Conservation (phyloP, 2,113 vertebrate species). For the Loxodonta africana region DNA sequence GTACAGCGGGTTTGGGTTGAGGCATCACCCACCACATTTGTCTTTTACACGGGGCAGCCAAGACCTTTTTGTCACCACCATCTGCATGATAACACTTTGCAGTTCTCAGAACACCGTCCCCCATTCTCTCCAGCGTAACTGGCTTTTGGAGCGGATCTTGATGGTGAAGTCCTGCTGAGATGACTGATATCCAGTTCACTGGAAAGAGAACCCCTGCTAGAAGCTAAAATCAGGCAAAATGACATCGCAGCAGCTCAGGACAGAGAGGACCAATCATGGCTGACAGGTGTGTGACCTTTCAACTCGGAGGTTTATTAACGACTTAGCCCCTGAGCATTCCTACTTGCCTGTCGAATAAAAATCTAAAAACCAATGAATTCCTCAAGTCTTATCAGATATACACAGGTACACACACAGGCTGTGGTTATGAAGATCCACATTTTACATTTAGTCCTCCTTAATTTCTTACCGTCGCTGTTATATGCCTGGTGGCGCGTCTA, state of each 20-base stretch:
- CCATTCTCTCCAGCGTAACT: background rate
- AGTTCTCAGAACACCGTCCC: background rate
- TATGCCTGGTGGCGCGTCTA: background rate
- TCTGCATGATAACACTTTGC: background rate
- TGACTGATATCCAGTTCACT: background rate
- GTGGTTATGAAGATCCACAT: background rate
- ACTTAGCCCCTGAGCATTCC: background rate
- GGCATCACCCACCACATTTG: rapidly evolving
- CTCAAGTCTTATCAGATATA: conserved; percentile 3
- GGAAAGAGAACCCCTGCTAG: background rate
- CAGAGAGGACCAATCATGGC: conserved; percentile 55
- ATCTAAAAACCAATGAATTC: conserved; percentile 51
- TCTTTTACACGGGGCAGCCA: background rate
- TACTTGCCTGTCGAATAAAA: conserved; percentile 22
- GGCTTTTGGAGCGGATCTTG: background rate
- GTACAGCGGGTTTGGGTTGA: background rate
- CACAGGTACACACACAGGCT: background rate
- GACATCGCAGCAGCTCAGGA: background rate
- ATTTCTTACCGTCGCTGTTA: background rate
- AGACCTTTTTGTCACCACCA: background rate
- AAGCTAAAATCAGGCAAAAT: background rate
- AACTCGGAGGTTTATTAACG: background rate
- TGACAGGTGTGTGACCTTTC: conserved; percentile 65
- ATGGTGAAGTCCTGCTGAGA: background rate
- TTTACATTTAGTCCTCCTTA: conserved; percentile 18